A percentile compares a stretch with the other conserved stretches of the same genome.
Conservation (phyloP, 2,797 vertebrate genomes). For the Muscicapa comitata region DNA sequence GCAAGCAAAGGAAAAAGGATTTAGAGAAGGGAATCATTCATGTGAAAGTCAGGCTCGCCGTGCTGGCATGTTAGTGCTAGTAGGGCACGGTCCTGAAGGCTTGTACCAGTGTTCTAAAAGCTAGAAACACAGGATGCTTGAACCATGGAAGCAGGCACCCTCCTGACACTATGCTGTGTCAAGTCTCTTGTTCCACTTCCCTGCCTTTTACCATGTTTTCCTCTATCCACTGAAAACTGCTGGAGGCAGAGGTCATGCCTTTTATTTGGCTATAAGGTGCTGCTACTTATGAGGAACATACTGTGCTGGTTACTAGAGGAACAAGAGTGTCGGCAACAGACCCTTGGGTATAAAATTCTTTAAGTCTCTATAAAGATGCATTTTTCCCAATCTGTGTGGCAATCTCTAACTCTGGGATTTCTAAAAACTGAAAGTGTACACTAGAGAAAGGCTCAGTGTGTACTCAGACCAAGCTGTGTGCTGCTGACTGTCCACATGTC, state of each 20-base stretch:
- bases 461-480: background rate
- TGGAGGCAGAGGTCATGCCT: background rate
- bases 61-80: background rate
- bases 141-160: background rate
- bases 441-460: background rate
- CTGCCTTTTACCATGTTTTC: background rate
- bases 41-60: background rate
- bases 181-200: background rate
- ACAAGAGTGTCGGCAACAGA: background rate
- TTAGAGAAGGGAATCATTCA: background rate
- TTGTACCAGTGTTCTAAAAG: background rate
- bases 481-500: fast-evolving
- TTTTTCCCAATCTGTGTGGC: background rate
- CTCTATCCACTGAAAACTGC: background rate
- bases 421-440: fast-evolving
- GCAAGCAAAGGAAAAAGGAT: background rate
- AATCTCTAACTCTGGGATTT: background rate
- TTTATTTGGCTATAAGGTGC: background rate
- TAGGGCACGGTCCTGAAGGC: background rate
- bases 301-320: background rate
- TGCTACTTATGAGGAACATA: background rate
- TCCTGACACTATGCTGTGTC: background rate
- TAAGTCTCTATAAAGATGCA: background rate
- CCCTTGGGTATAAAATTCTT: background rate
- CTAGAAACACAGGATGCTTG: background rate